These are phyloP conservation scores for Chaetodon auriga DNA, from an alignment of 2,113 vertebrate genomes.

Conservation along the genomic window DNA sequence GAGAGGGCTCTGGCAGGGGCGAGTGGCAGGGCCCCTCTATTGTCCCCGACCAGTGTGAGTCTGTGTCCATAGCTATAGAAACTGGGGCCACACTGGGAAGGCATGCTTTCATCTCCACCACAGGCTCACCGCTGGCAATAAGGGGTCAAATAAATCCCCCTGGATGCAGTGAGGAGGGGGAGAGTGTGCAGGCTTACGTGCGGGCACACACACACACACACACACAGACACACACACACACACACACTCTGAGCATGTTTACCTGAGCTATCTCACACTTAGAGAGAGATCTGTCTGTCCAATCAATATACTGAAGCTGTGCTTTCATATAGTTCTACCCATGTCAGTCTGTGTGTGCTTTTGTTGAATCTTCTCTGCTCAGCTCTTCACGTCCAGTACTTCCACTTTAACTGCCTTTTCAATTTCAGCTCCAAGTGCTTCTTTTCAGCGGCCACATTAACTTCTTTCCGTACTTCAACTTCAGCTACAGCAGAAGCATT, in stretches of 20 bases:
- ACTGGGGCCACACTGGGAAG: constrained; percentile 84
- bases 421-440: not conserved
- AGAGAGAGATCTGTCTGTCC: not conserved
- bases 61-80: constrained; percentile 93
- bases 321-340: not conserved
- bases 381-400: not conserved
- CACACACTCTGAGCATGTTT: constrained; percentile 30
- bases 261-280: constrained; percentile 42
- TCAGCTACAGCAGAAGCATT: not conserved
- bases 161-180: constrained; percentile 62
- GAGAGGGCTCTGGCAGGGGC: constrained; percentile 81
- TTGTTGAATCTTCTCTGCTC: not conserved
- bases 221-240: constrained; percentile 21
- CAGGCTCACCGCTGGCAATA: constrained; percentile 86
- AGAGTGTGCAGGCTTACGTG: constrained; percentile 35
- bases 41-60: constrained; percentile 87
- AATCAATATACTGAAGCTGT: not conserved
- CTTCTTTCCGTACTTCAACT: not conserved
- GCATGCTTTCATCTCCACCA: constrained; percentile 94
- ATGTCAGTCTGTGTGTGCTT: not conserved
- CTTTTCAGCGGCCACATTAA: not conserved
- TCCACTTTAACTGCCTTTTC: not conserved
- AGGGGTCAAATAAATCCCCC: constrained; percentile 84
- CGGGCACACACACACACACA: constrained; percentile 25
- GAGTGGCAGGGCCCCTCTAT: constrained; percentile 85